Percentiles rank a stretch among this genome's conserved stretches.
These are phyloP conservation scores for Ormyrus rosae DNA, from an alignment of 2,888 invertebrate genomes.

Conservation along the genomic window DNA sequence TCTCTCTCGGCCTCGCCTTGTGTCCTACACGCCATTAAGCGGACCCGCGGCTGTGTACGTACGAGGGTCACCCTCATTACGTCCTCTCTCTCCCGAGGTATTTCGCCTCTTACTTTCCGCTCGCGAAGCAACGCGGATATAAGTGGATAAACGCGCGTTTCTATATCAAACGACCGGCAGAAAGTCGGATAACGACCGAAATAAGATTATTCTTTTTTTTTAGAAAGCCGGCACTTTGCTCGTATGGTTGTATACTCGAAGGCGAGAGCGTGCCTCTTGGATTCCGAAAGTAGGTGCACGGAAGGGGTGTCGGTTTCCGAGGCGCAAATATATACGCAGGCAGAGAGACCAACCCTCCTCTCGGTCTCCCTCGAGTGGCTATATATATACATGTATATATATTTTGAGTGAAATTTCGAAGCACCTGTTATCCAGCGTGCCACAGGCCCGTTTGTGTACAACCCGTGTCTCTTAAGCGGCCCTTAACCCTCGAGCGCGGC, in stretches of 20 bases:
- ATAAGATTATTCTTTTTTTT: no score
- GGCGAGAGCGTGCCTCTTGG: no score
- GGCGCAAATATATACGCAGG: no score
- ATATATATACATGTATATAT: conserved; percentile 8
- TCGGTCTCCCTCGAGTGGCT: conserved; percentile 1
- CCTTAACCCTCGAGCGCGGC: conserved; percentile 46
- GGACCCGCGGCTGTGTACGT: conserved; percentile 2
- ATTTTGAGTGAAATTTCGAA: conserved; percentile 38
- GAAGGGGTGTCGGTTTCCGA: no score
- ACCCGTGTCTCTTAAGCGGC: conserved; percentile 41
- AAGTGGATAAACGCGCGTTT: no score
- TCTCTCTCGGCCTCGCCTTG: conserved; percentile 4
- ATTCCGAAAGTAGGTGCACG: no score
- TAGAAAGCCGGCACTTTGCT: no score
- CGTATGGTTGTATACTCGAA: no score
- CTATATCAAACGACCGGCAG: no score
- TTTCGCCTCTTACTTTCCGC: conserved; percentile 23
- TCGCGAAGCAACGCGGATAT: background rate
- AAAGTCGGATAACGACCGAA: no score
- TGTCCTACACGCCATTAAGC: conserved; percentile 45
- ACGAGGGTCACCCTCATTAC: conserved; percentile 46
- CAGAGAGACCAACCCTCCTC: no score
- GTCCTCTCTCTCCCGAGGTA: conserved; percentile 43
- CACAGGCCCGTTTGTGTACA: no score
- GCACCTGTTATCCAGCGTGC: conserved; percentile 47